Conservation (phyloP, 2,797 vertebrate genomes). For the Tauraco hartlaubi region DNA sequence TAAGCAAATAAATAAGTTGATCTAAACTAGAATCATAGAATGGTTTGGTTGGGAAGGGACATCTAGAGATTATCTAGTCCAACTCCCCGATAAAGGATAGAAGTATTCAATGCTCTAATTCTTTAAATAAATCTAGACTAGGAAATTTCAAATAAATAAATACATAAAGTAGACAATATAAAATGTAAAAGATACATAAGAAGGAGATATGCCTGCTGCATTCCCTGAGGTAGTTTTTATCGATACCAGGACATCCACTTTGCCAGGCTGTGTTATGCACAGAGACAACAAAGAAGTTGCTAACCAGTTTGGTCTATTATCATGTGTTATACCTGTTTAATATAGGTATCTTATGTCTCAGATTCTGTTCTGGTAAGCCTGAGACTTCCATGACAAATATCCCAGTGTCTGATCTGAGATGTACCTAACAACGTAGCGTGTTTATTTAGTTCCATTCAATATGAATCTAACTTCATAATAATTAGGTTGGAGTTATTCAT, state of each 20-base stretch:
- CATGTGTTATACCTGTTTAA: background rate
- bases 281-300: background rate
- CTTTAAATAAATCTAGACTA: background rate
- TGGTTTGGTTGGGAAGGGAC: background rate
- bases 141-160: background rate
- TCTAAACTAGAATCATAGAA: background rate
- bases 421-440: background rate
- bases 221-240: background rate
- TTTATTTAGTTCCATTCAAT: background rate
- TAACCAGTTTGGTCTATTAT: background rate
- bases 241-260: background rate
- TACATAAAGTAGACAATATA: background rate
- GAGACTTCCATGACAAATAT: background rate
- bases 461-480: background rate
- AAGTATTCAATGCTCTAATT: background rate
- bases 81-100: rapidly evolving
- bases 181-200: background rate
- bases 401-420: background rate
- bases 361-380: background rate
- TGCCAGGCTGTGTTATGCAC: background rate
- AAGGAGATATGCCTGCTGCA: background rate
- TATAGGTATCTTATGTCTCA: background rate
- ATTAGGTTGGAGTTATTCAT: background rate
- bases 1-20: background rate
- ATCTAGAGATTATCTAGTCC: background rate